Percentiles rank a stretch among this genome's conserved stretches.
Conservation (phyloP, 2,113 vertebrate species). For the Fregetta grallaria region DNA sequence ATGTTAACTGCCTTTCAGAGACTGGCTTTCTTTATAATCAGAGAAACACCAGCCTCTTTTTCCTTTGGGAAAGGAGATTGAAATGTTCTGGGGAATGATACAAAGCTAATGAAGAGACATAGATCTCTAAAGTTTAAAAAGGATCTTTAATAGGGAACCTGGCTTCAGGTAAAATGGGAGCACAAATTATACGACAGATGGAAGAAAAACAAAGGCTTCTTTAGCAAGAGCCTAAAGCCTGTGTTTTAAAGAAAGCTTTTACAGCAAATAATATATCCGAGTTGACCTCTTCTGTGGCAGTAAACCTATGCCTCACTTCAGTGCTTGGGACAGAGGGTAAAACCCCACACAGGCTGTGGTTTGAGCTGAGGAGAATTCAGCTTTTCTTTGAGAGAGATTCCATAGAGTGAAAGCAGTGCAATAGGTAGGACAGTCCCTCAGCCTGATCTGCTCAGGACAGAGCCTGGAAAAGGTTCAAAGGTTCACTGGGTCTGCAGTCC, state of each 20-base stretch:
- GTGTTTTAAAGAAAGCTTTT: neutral
- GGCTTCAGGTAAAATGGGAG: neutral
- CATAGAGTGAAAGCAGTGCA: neutral
- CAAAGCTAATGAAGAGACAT: neutral
- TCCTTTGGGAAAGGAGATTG: neutral
- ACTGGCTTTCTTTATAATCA: neutral
- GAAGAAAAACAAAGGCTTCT: neutral
- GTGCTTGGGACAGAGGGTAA: neutral
- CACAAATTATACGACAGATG: neutral
- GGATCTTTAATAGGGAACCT: neutral
- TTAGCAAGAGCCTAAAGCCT: neutral
- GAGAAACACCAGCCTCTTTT: neutral
- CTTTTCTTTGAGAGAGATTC: neutral
- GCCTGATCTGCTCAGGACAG: neutral
- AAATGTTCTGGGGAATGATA: neutral
- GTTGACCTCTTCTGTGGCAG: neutral
- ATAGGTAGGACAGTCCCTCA: neutral
- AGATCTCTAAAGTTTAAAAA: neutral
- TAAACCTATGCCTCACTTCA: neutral
- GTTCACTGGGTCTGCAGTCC: neutral
- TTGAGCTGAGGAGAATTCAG: neutral
- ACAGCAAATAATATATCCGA: neutral
- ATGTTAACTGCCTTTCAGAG: neutral
- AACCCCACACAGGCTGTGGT: neutral
- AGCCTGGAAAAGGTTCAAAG: neutral